These are phyloP conservation scores for Chrysomela aeneicollis DNA, from an alignment of 2,888 invertebrate species.

Conservation along the genomic window DNA sequence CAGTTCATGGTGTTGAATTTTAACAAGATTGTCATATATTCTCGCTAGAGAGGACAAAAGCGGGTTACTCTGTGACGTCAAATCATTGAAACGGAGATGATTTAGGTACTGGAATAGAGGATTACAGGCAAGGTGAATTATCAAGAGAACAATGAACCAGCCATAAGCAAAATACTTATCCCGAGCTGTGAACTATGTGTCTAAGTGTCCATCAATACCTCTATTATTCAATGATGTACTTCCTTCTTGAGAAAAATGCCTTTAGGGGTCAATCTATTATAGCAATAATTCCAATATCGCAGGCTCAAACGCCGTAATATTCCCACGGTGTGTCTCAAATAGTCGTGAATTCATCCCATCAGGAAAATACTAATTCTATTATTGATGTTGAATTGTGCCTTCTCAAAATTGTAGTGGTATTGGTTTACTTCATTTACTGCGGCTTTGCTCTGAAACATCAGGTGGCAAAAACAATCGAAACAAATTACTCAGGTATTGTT, in stretches of 20 bases:
- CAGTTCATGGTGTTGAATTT: too few species aligned
- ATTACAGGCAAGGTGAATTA: too few species aligned
- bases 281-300: neutral
- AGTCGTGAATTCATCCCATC: neutral
- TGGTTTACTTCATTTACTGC: neutral
- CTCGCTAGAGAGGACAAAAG: too few species aligned
- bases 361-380: neutral
- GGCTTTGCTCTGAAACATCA: neutral
- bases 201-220: neutral
- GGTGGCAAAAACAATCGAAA: neutral
- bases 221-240: neutral
- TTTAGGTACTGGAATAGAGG: too few species aligned
- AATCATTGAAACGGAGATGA: too few species aligned
- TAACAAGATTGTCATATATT: too few species aligned
- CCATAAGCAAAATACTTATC: too few species aligned
- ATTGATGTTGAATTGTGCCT: neutral
- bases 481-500: neutral
- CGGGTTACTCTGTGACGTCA: too few species aligned
- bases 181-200: neutral
- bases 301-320: neutral
- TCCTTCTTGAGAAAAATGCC: neutral
- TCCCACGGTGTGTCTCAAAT: neutral
- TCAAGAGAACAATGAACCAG: too few species aligned
- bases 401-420: neutral
- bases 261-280: neutral